Conservation (phyloP, 1,140 invertebrate species). For the Tetraneura akinire region DNA sequence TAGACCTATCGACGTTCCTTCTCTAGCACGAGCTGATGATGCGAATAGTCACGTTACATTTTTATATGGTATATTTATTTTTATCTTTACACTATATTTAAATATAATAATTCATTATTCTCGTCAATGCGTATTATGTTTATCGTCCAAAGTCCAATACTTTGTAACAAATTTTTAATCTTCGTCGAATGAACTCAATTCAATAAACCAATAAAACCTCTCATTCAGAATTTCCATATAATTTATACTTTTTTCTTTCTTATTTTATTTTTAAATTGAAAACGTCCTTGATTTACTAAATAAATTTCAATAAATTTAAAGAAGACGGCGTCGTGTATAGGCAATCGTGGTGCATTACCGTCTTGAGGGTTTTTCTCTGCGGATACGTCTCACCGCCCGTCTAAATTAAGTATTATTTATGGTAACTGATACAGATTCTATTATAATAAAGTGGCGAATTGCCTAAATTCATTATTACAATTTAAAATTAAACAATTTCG, state of each 20-base stretch:
- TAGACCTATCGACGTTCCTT: too few species aligned
- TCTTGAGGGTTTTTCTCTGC: neutral
- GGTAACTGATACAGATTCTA: too few species aligned
- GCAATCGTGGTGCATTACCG: constrained; percentile 9
- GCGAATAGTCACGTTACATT: too few species aligned
- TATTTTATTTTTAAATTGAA: constrained; percentile 38
- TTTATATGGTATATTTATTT: too few species aligned
- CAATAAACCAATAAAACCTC: neutral
- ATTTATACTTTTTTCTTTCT: neutral
- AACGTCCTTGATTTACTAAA: constrained; percentile 32
- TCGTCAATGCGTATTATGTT: too few species aligned
- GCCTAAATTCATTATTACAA: too few species aligned
- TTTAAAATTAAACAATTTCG: too few species aligned
- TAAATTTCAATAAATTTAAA: constrained; percentile 11
- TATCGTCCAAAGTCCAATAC: too few species aligned
- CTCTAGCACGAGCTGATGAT: too few species aligned
- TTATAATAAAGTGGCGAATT: too few species aligned
- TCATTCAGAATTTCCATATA: neutral
- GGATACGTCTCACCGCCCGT: constrained; percentile 4
- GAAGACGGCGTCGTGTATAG: constrained; percentile 13
- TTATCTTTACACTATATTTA: too few species aligned
- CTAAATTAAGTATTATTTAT: constrained; percentile 27
- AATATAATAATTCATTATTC: too few species aligned
- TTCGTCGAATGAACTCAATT: neutral
- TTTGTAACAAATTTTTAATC: constrained; percentile 9